phyloP scores from a whole-genome alignment of 1,140 invertebrate genomes.

The Nylanderia fulva region DNA sequence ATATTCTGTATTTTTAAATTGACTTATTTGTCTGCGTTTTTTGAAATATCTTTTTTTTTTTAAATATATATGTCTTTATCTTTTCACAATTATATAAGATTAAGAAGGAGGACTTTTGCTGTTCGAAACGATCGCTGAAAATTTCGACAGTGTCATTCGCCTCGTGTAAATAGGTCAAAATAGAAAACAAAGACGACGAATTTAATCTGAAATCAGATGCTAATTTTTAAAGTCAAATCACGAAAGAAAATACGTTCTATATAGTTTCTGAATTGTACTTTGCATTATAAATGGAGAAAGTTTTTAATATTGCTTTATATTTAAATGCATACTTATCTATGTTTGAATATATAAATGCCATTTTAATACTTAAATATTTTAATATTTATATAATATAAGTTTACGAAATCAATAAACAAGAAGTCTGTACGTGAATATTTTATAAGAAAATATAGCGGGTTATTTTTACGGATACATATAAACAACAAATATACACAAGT shows the following conservation, averaged over 20 bases:
- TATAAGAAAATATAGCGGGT: not conserved
- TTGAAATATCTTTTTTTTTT: not conserved
- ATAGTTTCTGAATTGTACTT: not conserved
- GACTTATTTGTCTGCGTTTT: not conserved
- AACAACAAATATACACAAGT: not conserved
- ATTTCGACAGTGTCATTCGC: not conserved
- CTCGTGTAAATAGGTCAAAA: not conserved
- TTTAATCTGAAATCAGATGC: not conserved
- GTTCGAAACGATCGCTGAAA: not conserved
- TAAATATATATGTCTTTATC: not conserved
- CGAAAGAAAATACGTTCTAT: not conserved
- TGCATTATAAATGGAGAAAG: not conserved
- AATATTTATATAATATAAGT: not conserved
- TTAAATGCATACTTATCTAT: no score
- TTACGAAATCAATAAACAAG: not conserved
- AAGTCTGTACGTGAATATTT: not conserved
- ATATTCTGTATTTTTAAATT: not conserved
- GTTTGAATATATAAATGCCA: not conserved
- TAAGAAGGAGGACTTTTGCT: not conserved
- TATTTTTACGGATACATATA: not conserved
- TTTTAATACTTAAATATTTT: conserved; percentile 11
- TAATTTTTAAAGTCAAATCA: not conserved
- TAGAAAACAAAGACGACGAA: not conserved
- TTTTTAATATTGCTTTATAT: no score
- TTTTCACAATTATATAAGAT: not conserved